phyloP scores from a whole-genome alignment of 2,888 invertebrate genomes.

The Epirrhoe alternata region DNA sequence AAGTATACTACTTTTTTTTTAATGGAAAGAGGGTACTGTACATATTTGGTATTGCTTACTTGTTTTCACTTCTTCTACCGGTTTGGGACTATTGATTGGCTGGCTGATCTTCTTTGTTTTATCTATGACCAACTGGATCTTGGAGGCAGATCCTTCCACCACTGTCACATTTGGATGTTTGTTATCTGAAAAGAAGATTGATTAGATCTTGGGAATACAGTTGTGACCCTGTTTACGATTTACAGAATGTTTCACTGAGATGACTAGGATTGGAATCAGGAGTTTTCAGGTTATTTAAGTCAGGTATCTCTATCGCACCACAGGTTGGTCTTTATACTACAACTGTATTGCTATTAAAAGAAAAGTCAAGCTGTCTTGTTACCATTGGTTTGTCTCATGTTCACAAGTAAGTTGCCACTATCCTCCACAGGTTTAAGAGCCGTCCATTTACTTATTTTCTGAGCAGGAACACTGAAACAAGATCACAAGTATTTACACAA shows the following conservation, averaged over 20 bases:
- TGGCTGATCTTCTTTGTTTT: constrained; percentile 4
- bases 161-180: constrained; percentile 19
- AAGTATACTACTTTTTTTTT: too few relatives aligned
- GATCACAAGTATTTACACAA: not conserved
- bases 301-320: too few relatives aligned
- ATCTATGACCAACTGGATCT: constrained; percentile 24
- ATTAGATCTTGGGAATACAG: too few relatives aligned
- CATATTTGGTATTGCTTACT: constrained; percentile 18
- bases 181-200: constrained; percentile 11
- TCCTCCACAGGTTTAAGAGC: constrained; percentile 25
- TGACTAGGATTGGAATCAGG: too few relatives aligned
- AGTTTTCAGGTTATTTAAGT: too few relatives aligned
- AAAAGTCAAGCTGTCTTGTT: not conserved
- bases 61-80: constrained; percentile 3
- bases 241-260: too few relatives aligned
- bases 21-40: too few relatives aligned
- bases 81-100: constrained; percentile 9
- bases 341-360: not conserved
- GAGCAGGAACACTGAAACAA: constrained; percentile 9
- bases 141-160: constrained; percentile 19
- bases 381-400: constrained; percentile 20
- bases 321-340: not conserved
- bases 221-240: too few relatives aligned
- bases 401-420: constrained; percentile 4
- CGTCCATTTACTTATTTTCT: constrained; percentile 20